Evolutionary conservation across 2,888 invertebrate species (phyloP).

Genomic region (Cantharis flavilabris): DNA sequence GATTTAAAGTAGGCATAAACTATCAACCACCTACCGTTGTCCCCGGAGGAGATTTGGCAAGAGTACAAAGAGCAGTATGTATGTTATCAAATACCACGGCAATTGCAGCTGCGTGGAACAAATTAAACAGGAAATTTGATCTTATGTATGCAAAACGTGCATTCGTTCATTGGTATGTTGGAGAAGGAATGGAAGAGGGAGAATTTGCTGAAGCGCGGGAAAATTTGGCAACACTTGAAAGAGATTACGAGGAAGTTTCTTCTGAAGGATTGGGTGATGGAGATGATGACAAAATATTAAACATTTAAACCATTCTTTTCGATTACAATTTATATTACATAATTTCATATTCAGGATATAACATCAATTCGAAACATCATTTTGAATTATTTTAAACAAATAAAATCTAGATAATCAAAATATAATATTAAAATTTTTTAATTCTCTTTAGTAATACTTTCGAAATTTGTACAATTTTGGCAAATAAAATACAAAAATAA

Average conservation of each 20-base stretch:
- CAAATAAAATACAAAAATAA: not conserved
- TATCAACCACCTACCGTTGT: slow-evolving; percentile 77
- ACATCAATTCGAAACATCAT: not conserved
- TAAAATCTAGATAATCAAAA: not conserved
- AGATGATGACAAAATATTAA: slow-evolving; percentile 26
- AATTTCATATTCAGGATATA: not conserved
- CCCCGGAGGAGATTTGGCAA: slow-evolving; percentile 77
- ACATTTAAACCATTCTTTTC: not conserved
- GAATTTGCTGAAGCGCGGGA: slow-evolving; percentile 83
- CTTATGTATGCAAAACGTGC: slow-evolving; percentile 92
- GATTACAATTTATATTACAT: not conserved
- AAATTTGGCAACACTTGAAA: slow-evolving; percentile 73
- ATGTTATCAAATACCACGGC: slow-evolving; percentile 92
- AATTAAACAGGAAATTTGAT: slow-evolving; percentile 92
- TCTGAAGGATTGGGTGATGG: slow-evolving; percentile 57
- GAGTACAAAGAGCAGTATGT: slow-evolving; percentile 84
- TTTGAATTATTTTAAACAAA: no score
- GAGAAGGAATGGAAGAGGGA: slow-evolving; percentile 80
- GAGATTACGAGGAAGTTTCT: slow-evolving; percentile 77
- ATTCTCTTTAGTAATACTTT: not conserved
- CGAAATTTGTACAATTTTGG: not conserved
- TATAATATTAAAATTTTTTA: not conserved
- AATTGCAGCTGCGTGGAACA: slow-evolving; percentile 87
- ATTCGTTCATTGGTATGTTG: slow-evolving; percentile 91
- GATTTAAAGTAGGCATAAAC: slow-evolving; percentile 76